Base-by-base conservation (phyloP, 2,113 vertebrate species). In the Salminus brasiliensis region DNA sequence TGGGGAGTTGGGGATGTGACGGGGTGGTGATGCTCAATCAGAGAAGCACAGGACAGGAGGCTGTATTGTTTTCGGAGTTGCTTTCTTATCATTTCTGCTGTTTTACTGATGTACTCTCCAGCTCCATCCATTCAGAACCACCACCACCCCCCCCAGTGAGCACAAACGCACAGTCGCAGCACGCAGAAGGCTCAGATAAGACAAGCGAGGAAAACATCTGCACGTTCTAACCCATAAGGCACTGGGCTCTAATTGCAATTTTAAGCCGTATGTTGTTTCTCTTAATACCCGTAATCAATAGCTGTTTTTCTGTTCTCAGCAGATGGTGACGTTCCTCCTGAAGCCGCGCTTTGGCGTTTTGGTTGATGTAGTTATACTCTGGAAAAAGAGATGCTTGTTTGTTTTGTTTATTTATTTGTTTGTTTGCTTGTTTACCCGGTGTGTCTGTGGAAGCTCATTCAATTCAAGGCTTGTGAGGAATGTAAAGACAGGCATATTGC, bases 141-240 rank as follows among this genome's bases (percentile, higher is more conserved):
- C 68, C 39, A 30, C 32, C 62, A 23, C 68, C 39, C 41, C 32
- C 62, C 30, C 60, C 66, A 36, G 32, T 13, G 32, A 63, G 30
- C 53, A 29, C 36, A 74, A 18, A 43, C 27, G 53, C 29, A 13
- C 43, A 52, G 66, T 74, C 52, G 6, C 32, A 29, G 16, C 60
- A 52, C 52, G 41, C 73, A 73, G 62, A 76, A 6, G 57, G 70
- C 78, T 85, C 32, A 55, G 74, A 68, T 76, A 34, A 74, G 57
- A 84, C 74, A 55, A 69, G 74, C 74, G 74, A 81, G 62, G 62
- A 76, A 62, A 85, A 83, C 84, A 85, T 85, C 84, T 85, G 81
- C 68, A 60, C 1, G 34, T 72, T 52, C 55, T 77, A 45, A 78
- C 78, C 81, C 84, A 70, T 80, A 83, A 80, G 74, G 67, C 65